Evolutionary conservation across 2,113 vertebrate genomes (phyloP).

Genomic region (Pampusana beccarii): DNA sequence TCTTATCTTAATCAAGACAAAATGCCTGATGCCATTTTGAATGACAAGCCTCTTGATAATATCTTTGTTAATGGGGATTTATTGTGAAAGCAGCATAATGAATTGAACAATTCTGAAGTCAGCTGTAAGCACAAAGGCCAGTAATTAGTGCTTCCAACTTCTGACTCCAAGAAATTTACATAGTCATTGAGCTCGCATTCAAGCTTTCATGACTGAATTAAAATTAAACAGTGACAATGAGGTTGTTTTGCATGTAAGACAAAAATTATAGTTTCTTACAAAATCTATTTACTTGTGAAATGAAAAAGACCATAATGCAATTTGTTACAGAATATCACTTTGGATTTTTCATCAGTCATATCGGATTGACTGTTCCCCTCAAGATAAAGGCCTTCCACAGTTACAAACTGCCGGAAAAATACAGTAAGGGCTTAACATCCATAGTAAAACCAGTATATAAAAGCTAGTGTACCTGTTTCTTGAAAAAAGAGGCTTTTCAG

Average conservation of each 20-base stretch:
- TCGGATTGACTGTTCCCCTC: neutral
- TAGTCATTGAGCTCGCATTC: neutral
- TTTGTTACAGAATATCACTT: neutral
- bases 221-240: neutral
- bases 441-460: neutral
- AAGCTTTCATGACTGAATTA: neutral
- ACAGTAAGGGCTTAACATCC: neutral
- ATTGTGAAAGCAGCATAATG: constrained; percentile 14
- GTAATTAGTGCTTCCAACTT: constrained; percentile 20
- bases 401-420: neutral
- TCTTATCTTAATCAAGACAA: neutral
- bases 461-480: neutral
- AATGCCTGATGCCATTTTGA: neutral
- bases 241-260: neutral
- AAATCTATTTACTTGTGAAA: neutral
- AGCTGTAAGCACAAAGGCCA: constrained; percentile 8
- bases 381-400: neutral
- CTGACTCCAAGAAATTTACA: constrained; percentile 21
- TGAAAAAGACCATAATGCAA: neutral
- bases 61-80: neutral
- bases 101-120: constrained; percentile 4
- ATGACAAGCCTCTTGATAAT: neutral
- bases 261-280: neutral
- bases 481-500: neutral
- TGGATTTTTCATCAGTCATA: neutral